phyloP scores from a whole-genome alignment of 2,797 vertebrate genomes.

The Manis crassicaudata region DNA sequence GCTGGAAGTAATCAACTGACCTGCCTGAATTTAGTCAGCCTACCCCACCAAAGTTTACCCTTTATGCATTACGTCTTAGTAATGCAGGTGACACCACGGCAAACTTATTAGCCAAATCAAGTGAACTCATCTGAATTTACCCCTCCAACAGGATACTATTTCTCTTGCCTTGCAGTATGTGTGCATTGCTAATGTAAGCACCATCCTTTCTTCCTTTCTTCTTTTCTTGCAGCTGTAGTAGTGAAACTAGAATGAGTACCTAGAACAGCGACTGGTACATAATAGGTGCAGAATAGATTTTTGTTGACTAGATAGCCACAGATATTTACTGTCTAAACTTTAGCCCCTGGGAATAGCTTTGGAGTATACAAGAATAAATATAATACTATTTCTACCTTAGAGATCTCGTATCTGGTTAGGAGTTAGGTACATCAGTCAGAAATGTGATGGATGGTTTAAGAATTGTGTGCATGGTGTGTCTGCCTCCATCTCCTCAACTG shows the following conservation, averaged over 20 bases:
- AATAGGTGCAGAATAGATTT: background rate
- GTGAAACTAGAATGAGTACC: background rate
- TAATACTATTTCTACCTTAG: background rate
- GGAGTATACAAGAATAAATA: background rate
- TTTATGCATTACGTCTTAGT: background rate
- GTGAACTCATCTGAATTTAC: background rate
- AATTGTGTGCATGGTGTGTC: background rate
- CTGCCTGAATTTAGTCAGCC: background rate
- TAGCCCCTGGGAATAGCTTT: background rate
- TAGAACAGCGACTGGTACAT: background rate
- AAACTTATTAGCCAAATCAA: background rate
- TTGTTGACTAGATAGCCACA: background rate
- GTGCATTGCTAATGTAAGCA: background rate
- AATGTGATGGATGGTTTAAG: background rate
- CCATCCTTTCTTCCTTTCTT: too few relatives aligned
- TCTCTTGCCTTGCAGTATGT: background rate
- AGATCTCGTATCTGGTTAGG: background rate
- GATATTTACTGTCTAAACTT: constrained; percentile 40
- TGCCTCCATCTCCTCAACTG: background rate
- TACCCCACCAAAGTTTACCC: background rate
- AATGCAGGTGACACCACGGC: background rate
- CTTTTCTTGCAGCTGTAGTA: background rate
- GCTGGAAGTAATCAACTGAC: background rate
- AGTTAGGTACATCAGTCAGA: background rate
- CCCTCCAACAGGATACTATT: background rate